Conservation (phyloP, 2,797 vertebrate species). For the Ispidina lecontei region DNA sequence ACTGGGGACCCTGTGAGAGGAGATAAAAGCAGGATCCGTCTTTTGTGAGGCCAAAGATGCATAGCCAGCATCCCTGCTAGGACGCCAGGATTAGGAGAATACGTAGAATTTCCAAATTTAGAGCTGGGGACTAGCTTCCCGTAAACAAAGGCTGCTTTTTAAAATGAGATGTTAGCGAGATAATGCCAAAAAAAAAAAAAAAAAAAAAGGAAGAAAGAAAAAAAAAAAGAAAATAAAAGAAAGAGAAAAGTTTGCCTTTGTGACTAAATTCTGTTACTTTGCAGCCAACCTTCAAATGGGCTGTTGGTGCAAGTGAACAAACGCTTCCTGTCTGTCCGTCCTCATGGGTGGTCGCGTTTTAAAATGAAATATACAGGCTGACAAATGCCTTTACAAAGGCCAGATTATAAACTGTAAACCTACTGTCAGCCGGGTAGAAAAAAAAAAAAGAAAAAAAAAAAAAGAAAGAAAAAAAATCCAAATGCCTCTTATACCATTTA, state of each 20-base stretch:
- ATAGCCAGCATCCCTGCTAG: constrained; percentile 27
- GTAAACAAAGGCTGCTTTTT: constrained; percentile 86
- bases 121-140: constrained; percentile 81
- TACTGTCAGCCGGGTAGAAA: constrained; percentile 85
- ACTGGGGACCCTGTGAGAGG: not conserved
- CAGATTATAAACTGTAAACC: constrained; percentile 96
- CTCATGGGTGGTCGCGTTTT: constrained; percentile 92
- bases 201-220: not conserved
- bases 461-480: constrained; percentile 72
- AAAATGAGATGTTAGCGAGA: constrained; percentile 78
- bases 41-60: constrained; percentile 61
- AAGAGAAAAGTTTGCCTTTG: constrained; percentile 72
- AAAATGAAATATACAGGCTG: constrained; percentile 89
- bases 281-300: constrained; percentile 78
- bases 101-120: constrained; percentile 85
- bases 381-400: constrained; percentile 90
- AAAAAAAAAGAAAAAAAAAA: constrained; percentile 69
- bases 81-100: constrained; percentile 73
- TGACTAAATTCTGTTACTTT: constrained; percentile 82
- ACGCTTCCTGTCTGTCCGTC: constrained; percentile 81
- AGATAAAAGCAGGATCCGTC: constrained; percentile 40
- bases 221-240: not conserved
- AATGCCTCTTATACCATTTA: constrained; percentile 81
- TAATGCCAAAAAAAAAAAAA: constrained; percentile 74
- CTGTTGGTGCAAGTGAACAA: constrained; percentile 78